Evolutionary conservation across 2,797 vertebrate genomes (phyloP), one percentile per base, ranked within the genome.

Genomic region (Syndactyla subalaris): DNA sequence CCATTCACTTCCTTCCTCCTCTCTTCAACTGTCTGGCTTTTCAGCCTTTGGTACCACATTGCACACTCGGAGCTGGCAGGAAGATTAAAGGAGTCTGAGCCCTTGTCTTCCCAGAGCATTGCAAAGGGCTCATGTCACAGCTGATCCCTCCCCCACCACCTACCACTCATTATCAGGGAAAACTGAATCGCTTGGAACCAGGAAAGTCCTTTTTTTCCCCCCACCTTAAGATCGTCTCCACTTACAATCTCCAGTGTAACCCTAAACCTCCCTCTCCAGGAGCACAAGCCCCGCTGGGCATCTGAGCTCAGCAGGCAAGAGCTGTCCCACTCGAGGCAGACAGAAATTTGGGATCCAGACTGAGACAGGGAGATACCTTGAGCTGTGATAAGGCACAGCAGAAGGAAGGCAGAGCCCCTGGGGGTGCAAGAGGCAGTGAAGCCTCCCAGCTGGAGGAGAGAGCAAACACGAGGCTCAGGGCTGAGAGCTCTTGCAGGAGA

Each of bases 381-480:
- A 1, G 7, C 7, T 48, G 79, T 82, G 92, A 92, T 96, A 95
- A 96, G 84, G 62, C 12, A 2, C 81, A 91, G 96, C 92, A 89
- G 70, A 68, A 49, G 79, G 72, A 92, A 75, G 78, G 34, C 68
- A 34, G 48, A 88, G 87, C 93, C 91, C n/a, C 4, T 1, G 76
- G 95, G 91, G 66, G 75, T 83, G 20, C 62, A 68, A 3, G 80
- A 84, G 72, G 2, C 32, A 0, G 34, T 90, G 96, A 96, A 94
- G 92, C 71, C 72, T 92, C 63, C 36, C 92, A 97, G 95, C 94
- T 96, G 94, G 92, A 73, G 1, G 67, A 39, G 75, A 59, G 80
- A 6, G 17, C 7, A 4, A 89, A 38, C 17, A 2, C 43, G n/a
- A 27, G 54, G 94, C 84, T 88, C 5, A 0, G 59, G 8, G 9